Percentiles rank a stretch among this genome's conserved stretches.
These are phyloP conservation scores for Alethe diademata DNA, from an alignment of 2,113 vertebrate genomes.

Conservation along the genomic window DNA sequence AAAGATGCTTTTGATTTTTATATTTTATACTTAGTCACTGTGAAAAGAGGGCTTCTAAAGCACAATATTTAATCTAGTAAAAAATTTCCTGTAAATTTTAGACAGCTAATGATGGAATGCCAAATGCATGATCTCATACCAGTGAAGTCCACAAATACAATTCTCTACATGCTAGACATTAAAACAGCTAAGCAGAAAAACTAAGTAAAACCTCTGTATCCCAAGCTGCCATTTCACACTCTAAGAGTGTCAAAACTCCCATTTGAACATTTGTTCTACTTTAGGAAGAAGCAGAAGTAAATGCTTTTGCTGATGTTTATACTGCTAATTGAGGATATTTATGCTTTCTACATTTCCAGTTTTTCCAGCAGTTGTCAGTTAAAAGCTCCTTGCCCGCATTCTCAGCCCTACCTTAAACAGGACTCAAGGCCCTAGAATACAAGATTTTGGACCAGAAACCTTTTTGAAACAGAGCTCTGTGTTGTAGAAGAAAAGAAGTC, in stretches of 20 bases:
- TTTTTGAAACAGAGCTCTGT: no score
- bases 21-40: neutral
- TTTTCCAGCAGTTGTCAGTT: no score
- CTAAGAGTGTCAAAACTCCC: neutral
- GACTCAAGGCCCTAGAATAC: no score
- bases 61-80: neutral
- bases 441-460: no score
- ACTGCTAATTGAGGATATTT: neutral
- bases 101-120: neutral
- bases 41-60: neutral
- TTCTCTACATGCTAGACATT: neutral
- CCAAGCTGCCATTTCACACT: neutral
- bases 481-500: no score
- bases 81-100: neutral
- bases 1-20: neutral
- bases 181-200: neutral
- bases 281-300: neutral
- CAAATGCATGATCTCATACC: fast-evolving
- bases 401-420: no score
- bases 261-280: neutral
- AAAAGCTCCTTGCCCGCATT: no score
- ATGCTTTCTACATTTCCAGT: neutral
- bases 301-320: neutral
- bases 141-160: neutral
- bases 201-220: neutral